Percentiles rank a stretch among this genome's conserved stretches.
These are phyloP conservation scores for Mergus octosetaceus DNA, from an alignment of 2,797 vertebrate species.

Conservation along the genomic window DNA sequence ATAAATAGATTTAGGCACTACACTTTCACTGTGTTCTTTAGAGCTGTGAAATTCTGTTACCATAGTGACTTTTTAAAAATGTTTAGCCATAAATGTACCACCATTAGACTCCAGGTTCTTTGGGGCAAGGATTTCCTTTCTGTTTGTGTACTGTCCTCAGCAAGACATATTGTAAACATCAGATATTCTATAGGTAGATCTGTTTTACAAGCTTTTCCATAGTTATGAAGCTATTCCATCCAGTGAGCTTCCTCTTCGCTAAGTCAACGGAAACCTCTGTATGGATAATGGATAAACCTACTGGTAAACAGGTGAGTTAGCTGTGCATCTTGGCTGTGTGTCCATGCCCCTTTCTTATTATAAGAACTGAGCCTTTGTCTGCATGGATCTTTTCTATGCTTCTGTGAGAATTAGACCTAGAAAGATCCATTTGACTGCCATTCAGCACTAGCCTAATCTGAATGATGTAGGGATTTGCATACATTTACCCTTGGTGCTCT, in stretches of 20 bases:
- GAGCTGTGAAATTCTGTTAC: conserved; percentile 77
- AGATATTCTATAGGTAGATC: neutral
- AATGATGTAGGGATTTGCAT: conserved; percentile 40
- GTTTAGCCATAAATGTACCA: conserved; percentile 40
- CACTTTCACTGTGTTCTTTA: conserved; percentile 71
- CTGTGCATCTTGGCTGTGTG: neutral
- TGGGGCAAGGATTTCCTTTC: conserved; percentile 50
- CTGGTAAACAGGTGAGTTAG: neutral
- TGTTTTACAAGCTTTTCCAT: neutral
- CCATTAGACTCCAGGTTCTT: conserved; percentile 43
- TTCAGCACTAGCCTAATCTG: neutral
- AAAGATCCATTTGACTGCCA: neutral
- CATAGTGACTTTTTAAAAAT: conserved; percentile 67
- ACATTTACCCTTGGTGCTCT: neutral
- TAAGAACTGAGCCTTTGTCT: neutral
- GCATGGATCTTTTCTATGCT: neutral
- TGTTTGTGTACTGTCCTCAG: neutral
- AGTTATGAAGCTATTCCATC: neutral
- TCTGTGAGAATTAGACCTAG: neutral
- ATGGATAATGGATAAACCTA: neutral
- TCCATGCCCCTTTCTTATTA: neutral
- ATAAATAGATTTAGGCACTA: conserved; percentile 79
- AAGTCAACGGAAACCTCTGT: neutral
- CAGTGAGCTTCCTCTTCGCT: neutral
- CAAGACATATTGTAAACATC: neutral